Evolutionary conservation across 37 sponge, comb jelly and placozoan genomes (phyloP).

Genomic region (Diacarnus erythraeanus): DNA sequence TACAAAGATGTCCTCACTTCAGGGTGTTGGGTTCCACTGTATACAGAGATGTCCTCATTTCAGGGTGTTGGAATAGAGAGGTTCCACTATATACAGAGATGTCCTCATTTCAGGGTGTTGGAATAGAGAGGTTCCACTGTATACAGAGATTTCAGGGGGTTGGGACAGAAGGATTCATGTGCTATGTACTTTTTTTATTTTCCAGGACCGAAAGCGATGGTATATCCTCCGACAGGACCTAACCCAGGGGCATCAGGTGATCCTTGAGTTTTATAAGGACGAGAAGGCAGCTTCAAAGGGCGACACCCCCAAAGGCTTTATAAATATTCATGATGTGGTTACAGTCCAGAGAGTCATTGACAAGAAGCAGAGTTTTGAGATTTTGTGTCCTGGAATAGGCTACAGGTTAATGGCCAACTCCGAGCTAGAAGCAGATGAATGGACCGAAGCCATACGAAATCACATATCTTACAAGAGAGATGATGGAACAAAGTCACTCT

Average conservation of each 20-base stretch:
- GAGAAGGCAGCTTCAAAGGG: constrained; percentile 74
- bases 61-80: too few species aligned
- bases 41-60: too few species aligned
- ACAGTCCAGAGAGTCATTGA: constrained; percentile 53
- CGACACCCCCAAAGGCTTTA: constrained; percentile 66
- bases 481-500: constrained; percentile 4
- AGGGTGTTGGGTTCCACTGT: too few species aligned
- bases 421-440: constrained; percentile 77
- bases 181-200: not conserved
- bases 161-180: too few species aligned
- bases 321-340: constrained; percentile 67
- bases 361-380: constrained; percentile 77
- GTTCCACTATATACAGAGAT: too few species aligned
- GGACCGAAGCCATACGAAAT: constrained; percentile 40
- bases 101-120: too few species aligned
- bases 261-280: constrained; percentile 78
- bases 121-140: too few species aligned
- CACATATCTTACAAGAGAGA: constrained; percentile 66
- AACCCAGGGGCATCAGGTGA: not conserved
- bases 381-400: constrained; percentile 78
- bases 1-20: too few species aligned
- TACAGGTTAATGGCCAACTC: constrained; percentile 73
- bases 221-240: constrained; percentile 59
- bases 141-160: too few species aligned
- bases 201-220: constrained; percentile 78